Evolutionary conservation across 1,140 invertebrate species (phyloP).

Genomic region (Papilio polyxenes): DNA sequence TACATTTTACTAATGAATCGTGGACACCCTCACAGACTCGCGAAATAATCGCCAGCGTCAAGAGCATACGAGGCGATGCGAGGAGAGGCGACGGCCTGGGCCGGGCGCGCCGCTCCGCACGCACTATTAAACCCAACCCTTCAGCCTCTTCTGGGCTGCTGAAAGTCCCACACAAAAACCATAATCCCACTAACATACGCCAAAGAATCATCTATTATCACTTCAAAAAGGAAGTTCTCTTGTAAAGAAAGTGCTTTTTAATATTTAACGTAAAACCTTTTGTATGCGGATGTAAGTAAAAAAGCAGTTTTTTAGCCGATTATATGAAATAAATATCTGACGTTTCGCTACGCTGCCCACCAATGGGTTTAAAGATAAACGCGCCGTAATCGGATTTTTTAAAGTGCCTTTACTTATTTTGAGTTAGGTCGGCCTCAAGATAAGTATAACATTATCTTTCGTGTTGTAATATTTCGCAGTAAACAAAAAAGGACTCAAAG

Average conservation of each 20-base stretch:
- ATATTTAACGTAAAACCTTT: slow-evolving; percentile 32
- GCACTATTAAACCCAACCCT: slow-evolving; percentile 58
- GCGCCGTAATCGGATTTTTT: slow-evolving; percentile 53
- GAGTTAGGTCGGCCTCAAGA: background rate
- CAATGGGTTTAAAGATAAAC: slow-evolving; percentile 54
- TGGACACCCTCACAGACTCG: slow-evolving; percentile 36
- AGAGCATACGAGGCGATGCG: background rate
- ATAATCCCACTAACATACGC: slow-evolving; percentile 42
- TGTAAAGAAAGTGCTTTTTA: slow-evolving; percentile 36
- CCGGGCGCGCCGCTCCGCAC: slow-evolving; percentile 48
- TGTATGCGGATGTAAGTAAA: slow-evolving; percentile 36
- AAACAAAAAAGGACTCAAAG: slow-evolving; percentile 9
- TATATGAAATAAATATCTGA: slow-evolving; percentile 48
- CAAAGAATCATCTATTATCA: slow-evolving; percentile 40
- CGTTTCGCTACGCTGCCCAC: slow-evolving; percentile 50
- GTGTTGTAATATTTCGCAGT: slow-evolving; percentile 14
- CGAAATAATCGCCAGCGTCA: slow-evolving; percentile 27
- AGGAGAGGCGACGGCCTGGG: background rate
- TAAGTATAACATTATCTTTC: slow-evolving; percentile 17
- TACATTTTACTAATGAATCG: background rate
- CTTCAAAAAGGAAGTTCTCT: slow-evolving; percentile 39
- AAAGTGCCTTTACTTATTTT: slow-evolving; percentile 39
- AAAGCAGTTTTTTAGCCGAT: slow-evolving; percentile 42
- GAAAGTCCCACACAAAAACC: slow-evolving; percentile 41
- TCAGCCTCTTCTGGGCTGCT: slow-evolving; percentile 7